Percentiles rank a stretch among this genome's conserved stretches.
Conservation (phyloP, 1,140 invertebrate genomes). For the Bradysia coprophila region DNA sequence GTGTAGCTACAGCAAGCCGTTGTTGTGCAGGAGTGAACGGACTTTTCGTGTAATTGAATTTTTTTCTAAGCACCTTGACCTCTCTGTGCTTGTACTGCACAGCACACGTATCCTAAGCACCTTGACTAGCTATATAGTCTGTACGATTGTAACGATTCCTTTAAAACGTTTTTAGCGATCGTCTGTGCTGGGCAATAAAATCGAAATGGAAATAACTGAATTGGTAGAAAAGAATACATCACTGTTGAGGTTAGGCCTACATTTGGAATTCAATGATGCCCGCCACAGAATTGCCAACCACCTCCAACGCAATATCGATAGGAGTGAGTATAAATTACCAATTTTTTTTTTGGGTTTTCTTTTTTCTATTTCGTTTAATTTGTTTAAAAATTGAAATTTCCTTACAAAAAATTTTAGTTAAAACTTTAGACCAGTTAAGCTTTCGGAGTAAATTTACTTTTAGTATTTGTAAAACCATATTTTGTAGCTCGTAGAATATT, state of each 20-base stretch:
- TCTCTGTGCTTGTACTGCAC: too few species aligned
- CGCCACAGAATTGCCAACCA: constrained; percentile 81
- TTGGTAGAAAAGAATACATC: constrained; percentile 85
- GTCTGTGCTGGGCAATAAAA: constrained; percentile 88
- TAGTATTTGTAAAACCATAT: too few species aligned
- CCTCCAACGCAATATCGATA: constrained; percentile 90
- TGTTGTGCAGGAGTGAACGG: too few species aligned
- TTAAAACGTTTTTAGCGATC: constrained; percentile 62
- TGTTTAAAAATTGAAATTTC: not conserved
- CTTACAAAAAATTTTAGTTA: constrained; percentile 5
- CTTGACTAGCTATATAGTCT: too few species aligned
- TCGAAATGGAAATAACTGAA: constrained; percentile 93
- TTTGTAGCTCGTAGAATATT: too few species aligned
- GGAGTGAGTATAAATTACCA: constrained; percentile 82
- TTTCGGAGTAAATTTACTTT: constrained; percentile 4
- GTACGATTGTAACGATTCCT: too few species aligned
- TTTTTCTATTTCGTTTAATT: constrained; percentile 7
- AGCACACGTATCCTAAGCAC: too few species aligned
- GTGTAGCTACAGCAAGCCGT: too few species aligned
- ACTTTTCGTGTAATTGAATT: too few species aligned
- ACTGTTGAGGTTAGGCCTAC: constrained; percentile 76
- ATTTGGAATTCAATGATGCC: constrained; percentile 92
- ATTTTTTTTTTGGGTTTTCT: constrained; percentile 4
- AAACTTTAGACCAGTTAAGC: constrained; percentile 2
- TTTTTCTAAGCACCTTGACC: too few species aligned